A percentile compares a stretch with the other conserved stretches of the same genome.
Evolutionary conservation across 2,888 invertebrate species (phyloP).

Genomic region (Drosophila borealis): DNA sequence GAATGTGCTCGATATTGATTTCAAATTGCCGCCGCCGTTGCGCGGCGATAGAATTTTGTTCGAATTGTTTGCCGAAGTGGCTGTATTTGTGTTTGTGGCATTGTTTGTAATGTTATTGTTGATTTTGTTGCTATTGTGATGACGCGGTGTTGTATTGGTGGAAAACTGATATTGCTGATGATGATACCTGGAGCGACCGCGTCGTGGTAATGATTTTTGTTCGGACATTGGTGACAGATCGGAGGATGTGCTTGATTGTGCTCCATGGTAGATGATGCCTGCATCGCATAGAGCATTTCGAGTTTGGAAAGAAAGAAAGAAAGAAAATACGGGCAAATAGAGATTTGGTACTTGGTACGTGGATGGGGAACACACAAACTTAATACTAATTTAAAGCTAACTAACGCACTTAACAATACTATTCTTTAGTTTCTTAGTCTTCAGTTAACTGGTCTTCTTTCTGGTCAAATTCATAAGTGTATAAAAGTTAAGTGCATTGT

Average conservation of each 20-base stretch:
- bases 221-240: slow-evolving; percentile 92
- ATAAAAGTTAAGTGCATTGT: slow-evolving; percentile 38
- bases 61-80: slow-evolving; percentile 76
- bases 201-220: slow-evolving; percentile 90
- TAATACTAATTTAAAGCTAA: slow-evolving; percentile 49
- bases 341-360: slow-evolving; percentile 53
- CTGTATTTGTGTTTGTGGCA: slow-evolving; percentile 62
- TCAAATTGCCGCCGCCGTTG: slow-evolving; percentile 80
- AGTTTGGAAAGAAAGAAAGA: slow-evolving; percentile 56
- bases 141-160: slow-evolving; percentile 86
- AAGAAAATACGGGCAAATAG: slow-evolving; percentile 74
- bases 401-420: slow-evolving; percentile 17
- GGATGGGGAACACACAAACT: slow-evolving; percentile 44
- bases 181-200: slow-evolving; percentile 89
- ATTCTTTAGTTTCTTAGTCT: slow-evolving; percentile 36
- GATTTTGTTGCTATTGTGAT: slow-evolving; percentile 85
- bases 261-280: slow-evolving; percentile 91
- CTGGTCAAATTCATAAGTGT: slow-evolving; percentile 42
- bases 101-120: slow-evolving; percentile 76
- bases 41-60: slow-evolving; percentile 84
- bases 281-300: slow-evolving; percentile 60
- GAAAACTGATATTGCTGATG: slow-evolving; percentile 86
- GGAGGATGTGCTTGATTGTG: slow-evolving; percentile 91
- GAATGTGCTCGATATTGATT: slow-evolving; percentile 84
- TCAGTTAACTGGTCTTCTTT: slow-evolving; percentile 27